Evolutionary conservation across 92 coral and sea anemone species (phyloP), one percentile per base, ranked within the genome.

Genomic region (Plumapathes pennacea): DNA sequence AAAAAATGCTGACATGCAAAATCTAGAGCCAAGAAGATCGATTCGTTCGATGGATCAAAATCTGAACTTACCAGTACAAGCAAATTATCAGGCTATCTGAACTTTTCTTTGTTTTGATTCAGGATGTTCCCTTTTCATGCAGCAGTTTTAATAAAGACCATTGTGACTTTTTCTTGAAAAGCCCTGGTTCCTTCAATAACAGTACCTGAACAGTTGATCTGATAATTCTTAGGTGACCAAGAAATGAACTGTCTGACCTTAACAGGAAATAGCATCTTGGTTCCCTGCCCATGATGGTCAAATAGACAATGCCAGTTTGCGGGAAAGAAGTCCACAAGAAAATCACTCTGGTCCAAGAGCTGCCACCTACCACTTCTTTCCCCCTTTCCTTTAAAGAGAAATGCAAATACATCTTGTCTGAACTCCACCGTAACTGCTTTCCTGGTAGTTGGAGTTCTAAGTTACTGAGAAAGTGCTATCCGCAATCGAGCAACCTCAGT

Each of bases 121-220:
- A n/a, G n/a, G n/a, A n/a, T n/a, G n/a, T n/a, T n/a, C 23, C 24
- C 38, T 23, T 13, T 24, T 77, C 50, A 61, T 48, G 80, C 71
- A 71, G 86, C 86, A 33, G 71, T 76, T 32, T 80, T 71, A 22
- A 64, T 80, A 28, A 80, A 63, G 21, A 38, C 22, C 46, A 80
- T 34, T 3, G 71, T 37, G 38, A 71, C 0, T 25, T 71, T 80
- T 37, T 79, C 80, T 18, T 62, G 71, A 22, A 51, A 70, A 4
- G 86, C 78, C 68, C 74, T 80, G 4, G 59, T 10, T 57, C 69
- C 30, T 43, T 56, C 50, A 7, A 26, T 15, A 13, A 69, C 65
- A 11, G 14, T 48, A 29, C 59, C 69, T 23, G 47, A 34, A 2
- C 25, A 2, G 17, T 29, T 32, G 4, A 49, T 43, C 31, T 13